Base-by-base conservation (phyloP, 2,113 vertebrate genomes). In the Albula glossodonta region DNA sequence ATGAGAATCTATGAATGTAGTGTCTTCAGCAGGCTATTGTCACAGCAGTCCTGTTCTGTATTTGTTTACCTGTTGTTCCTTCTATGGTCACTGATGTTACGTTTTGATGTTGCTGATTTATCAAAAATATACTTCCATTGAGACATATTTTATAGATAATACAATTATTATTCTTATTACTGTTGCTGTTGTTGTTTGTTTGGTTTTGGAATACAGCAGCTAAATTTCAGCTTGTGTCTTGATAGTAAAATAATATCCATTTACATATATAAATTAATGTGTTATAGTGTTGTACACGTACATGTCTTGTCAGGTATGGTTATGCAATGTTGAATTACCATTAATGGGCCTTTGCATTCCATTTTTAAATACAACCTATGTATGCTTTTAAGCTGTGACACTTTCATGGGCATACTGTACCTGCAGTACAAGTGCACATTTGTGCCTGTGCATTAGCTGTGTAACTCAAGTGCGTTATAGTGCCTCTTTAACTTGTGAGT, bases 1-100 rank as follows among this genome's bases (percentile, higher is more conserved):
- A 90, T 88, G 87, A 88, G 88, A 87, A 92, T 90, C 83, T 88
- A 88, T 87, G 83, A 78, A 70, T 86, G 85, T 88, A 85, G 86
- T 86, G 81, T 84, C 84, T 90, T 90, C 87, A 90, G 89, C 88
- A 81, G 88, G 82, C 87, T 87, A 86, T 84, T 87, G 25, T 87
- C 86, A 82, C 86, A 87, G 86, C 86, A 80, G 88, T 70, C 84
- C 77, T 70, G 53, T 85, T 90, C 91, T 90, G 88, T 90, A 88
- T 91, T 91, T 92, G 90, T 88, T 86, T 86, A 85, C 88, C 88
- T 87, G 60, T 70, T 85, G 82, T 85, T 80, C 87, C 84, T 88
- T 83, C 84, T 84, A 87, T 84, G 86, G 63, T 88, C 87, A 90
- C 88, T 88, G 31, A 41, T 41, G 87, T 87, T 86, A 85, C 78